phyloP scores from a whole-genome alignment of 2,888 invertebrate genomes.

The Polietes domitor region DNA sequence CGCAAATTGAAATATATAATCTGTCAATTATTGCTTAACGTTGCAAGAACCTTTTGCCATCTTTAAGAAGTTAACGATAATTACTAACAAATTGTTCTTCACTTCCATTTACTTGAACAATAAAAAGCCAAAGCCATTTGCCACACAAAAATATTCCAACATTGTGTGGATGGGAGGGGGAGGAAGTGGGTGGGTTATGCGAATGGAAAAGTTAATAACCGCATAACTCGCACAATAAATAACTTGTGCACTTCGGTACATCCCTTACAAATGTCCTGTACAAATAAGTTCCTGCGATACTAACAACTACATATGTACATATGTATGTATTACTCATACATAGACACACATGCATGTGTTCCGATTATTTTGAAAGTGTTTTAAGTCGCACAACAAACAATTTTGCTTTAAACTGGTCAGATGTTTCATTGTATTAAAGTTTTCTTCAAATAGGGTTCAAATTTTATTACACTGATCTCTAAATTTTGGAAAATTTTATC shows the following conservation, averaged over 20 bases:
- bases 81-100: neutral
- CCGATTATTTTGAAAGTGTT: too few relatives aligned
- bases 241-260: conserved; percentile 47
- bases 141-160: neutral
- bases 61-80: neutral
- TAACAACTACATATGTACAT: neutral
- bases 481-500: too few relatives aligned
- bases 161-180: neutral
- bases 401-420: too few relatives aligned
- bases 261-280: neutral
- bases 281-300: neutral
- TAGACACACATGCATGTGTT: too few relatives aligned
- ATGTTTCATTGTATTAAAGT: too few relatives aligned
- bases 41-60: neutral
- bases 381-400: too few relatives aligned
- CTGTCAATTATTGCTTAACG: neutral
- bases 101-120: neutral
- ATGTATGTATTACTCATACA: too few relatives aligned
- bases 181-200: conserved; percentile 2
- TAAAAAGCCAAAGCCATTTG: neutral
- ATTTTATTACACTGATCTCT: too few relatives aligned
- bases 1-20: neutral
- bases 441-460: too few relatives aligned
- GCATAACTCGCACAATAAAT: conserved; percentile 44
- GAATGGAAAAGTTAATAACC: conserved; percentile 54